Percentiles rank a stretch among this genome's conserved stretches.
These are phyloP conservation scores for Toxotes jaculatrix DNA, from an alignment of 2,113 vertebrate genomes.

Conservation along the genomic window DNA sequence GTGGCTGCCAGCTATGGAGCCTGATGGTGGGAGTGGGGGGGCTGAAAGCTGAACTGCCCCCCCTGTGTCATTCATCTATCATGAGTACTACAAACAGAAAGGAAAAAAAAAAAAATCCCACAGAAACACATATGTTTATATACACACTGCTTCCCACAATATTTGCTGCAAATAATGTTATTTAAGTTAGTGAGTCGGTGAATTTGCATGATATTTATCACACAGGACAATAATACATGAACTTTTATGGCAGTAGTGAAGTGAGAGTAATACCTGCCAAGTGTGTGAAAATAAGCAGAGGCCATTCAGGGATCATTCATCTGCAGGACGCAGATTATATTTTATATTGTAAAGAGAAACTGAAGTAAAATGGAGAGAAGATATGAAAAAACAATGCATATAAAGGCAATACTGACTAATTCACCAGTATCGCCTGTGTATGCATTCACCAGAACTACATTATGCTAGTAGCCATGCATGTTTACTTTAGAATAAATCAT, in stretches of 20 bases:
- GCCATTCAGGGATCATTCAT: not conserved
- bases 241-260: not conserved
- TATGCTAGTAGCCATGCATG: not conserved
- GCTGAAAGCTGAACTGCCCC: slow-evolving; percentile 27
- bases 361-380: not conserved
- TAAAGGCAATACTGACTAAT: not conserved
- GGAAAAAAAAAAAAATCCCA: not conserved
- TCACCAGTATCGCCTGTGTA: too few relatives aligned
- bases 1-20: slow-evolving; percentile 54
- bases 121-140: not conserved
- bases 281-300: not conserved
- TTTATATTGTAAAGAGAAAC: not conserved
- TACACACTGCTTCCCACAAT: not conserved
- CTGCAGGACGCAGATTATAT: not conserved
- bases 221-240: not conserved
- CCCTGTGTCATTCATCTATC: slow-evolving; percentile 3
- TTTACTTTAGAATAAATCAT: not conserved
- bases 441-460: too few relatives aligned
- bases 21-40: slow-evolving; percentile 9
- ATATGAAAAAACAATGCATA: not conserved
- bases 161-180: not conserved
- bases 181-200: slow-evolving; percentile 3
- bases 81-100: slow-evolving; percentile 22
- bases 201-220: slow-evolving; percentile 13
- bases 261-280: not conserved